A percentile compares a stretch with the other conserved stretches of the same genome.
phyloP scores from a whole-genome alignment of 2,888 invertebrate genomes.

The Yponomeuta sedellus region DNA sequence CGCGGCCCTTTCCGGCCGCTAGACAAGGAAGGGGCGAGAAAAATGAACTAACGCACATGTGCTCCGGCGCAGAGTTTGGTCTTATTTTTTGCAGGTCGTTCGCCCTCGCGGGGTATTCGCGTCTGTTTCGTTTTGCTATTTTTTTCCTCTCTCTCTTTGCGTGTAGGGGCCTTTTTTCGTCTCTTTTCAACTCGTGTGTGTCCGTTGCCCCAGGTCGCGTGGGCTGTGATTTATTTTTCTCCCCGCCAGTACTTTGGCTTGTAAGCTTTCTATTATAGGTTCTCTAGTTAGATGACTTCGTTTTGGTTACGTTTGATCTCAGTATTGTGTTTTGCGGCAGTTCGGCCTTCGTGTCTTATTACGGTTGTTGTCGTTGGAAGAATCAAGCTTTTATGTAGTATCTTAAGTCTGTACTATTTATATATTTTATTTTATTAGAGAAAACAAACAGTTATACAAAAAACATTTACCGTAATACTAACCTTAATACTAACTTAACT shows the following conservation, averaged over 20 bases:
- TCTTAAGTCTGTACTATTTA: too few relatives aligned
- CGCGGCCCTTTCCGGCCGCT: constrained; percentile 54
- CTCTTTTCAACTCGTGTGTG: constrained; percentile 39
- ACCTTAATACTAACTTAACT: too few relatives aligned
- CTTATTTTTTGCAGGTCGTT: constrained; percentile 73
- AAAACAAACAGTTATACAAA: too few relatives aligned
- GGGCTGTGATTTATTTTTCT: constrained; percentile 50
- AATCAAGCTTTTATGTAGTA: too few relatives aligned
- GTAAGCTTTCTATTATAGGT: constrained; percentile 29
- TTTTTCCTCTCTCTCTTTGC: constrained; percentile 44
- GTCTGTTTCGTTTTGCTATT: constrained; percentile 37
- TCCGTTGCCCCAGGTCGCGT: constrained; percentile 62
- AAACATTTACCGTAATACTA: too few relatives aligned
- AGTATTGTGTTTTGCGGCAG: neutral
- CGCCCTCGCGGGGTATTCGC: constrained; percentile 62
- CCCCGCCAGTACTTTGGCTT: constrained; percentile 21
- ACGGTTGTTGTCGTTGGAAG: neutral
- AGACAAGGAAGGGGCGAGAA: constrained; percentile 59
- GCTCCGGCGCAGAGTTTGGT: constrained; percentile 63
- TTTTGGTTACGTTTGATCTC: constrained; percentile 6
- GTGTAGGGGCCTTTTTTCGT: constrained; percentile 17
- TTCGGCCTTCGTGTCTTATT: neutral
- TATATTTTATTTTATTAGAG: too few relatives aligned
- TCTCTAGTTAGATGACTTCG: constrained; percentile 42
- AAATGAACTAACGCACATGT: constrained; percentile 73